phyloP scores from a whole-genome alignment of 1,140 invertebrate species.

The Cepaea nemoralis region DNA sequence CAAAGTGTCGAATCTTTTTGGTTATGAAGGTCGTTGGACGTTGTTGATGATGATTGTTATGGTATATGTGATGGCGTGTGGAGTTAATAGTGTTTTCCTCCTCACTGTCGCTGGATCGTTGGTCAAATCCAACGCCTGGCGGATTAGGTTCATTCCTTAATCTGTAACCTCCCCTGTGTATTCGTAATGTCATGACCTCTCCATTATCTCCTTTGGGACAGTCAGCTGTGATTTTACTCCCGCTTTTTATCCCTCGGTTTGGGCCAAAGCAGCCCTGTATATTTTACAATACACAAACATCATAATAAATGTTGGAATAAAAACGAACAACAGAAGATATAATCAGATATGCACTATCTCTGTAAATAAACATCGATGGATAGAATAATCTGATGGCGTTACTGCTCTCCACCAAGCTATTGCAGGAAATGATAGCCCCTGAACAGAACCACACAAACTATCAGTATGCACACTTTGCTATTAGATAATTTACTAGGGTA shows the following conservation, averaged over 20 bases:
- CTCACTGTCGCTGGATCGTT: conserved; percentile 46
- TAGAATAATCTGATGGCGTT: conserved; percentile 51
- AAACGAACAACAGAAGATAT: conserved; percentile 74
- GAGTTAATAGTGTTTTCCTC: conserved; percentile 46
- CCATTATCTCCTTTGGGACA: conserved; percentile 58
- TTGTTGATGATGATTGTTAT: conserved; percentile 26
- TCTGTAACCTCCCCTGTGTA: conserved; percentile 61
- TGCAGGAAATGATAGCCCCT: conserved; percentile 93
- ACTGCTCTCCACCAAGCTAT: conserved; percentile 86
- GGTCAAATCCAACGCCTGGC: conserved; percentile 6
- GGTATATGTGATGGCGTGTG: conserved; percentile 35
- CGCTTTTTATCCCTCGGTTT: conserved; percentile 64
- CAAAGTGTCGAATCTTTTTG: conserved; percentile 64
- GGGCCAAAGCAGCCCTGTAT: conserved; percentile 65
- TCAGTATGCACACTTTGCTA: conserved; percentile 87
- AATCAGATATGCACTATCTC: conserved; percentile 72
- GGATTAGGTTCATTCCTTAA: conserved; percentile 38
- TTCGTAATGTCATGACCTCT: conserved; percentile 66
- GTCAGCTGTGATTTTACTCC: conserved; percentile 58
- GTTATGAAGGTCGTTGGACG: conserved; percentile 61
- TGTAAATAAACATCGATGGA: conserved; percentile 70
- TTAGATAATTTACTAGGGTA: conserved; percentile 93
- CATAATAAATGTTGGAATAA: conserved; percentile 73
- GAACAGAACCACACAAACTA: conserved; percentile 96
- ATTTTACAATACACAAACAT: conserved; percentile 73